Evolutionary conservation across 64 coral and sea anemone species (phyloP), one percentile per base, ranked within the genome.

Genomic region (Stichodactyla mertensii): DNA sequence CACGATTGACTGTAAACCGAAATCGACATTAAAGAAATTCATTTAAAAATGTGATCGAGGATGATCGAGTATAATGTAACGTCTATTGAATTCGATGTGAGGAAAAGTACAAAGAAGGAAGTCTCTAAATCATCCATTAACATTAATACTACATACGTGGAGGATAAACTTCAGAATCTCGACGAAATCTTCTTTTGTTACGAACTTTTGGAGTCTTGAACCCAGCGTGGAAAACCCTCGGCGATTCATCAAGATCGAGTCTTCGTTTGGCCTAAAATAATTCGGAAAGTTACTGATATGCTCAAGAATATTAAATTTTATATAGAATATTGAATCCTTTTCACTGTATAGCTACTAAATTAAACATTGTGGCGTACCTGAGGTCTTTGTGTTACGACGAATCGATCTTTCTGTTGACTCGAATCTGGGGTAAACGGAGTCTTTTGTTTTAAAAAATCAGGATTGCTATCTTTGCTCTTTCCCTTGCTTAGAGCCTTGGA

Each of bases 171-270:
- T 92, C 84, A 52, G 86, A 64, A 52, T 92, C 85, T 60, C 85
- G 51, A 52, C 85, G 77, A 27, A 67, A 27, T 87, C 74, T 78
- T 52, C 64, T 87, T 52, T 79, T 62, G 22, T 57, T 54, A 24
- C 61, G 18, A 64, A 58, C 77, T 51, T 92, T 92, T 16, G 90
- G 85, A 1, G 90, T 67, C 80, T 86, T 92, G 28, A 92, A 92
- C 16, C 24, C 16, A 19, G 77, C 15, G 11, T 16, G 61, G 23
- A 11, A 51, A 51, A 61, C 10, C 83, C 54, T 82, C 15, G 90
- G 85, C 27, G 90, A 92, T 80, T 92, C 85, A 80, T 92, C 90
- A 7, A 92, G 90, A 61, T 92, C 90, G 13, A 92, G 85, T 67
- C 85, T 60, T 20, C 90, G 53, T 87, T 92, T 92, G 4, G 64